phyloP scores from a whole-genome alignment of 1,140 invertebrate species.

The Atta cephalotes region DNA sequence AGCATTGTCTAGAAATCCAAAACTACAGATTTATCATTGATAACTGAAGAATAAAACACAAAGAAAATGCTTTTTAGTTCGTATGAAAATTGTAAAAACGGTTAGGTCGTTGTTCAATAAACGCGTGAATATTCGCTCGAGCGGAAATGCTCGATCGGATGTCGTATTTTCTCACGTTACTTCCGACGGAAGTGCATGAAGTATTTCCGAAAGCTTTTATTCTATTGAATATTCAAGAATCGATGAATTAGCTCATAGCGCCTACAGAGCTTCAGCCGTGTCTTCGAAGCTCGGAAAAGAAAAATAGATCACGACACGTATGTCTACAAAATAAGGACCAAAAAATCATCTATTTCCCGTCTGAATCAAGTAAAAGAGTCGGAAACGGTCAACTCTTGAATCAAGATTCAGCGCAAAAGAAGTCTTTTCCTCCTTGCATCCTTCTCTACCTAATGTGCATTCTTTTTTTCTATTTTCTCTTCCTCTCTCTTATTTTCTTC shows the following conservation, averaged over 20 bases:
- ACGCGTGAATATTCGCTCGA: slow-evolving; percentile 25
- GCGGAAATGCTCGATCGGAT: slow-evolving; percentile 5
- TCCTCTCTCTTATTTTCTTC: not conserved
- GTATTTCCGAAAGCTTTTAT: slow-evolving; percentile 54
- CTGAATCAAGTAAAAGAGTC: slow-evolving; percentile 54
- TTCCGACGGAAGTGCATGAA: slow-evolving; percentile 30
- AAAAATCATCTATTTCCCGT: slow-evolving; percentile 67
- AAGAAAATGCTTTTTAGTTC: not conserved
- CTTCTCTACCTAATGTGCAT: not conserved
- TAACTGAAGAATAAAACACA: not conserved
- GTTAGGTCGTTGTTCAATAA: slow-evolving; percentile 23
- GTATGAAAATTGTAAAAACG: not conserved
- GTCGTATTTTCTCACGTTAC: slow-evolving; percentile 40
- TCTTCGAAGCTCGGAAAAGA: slow-evolving; percentile 21
- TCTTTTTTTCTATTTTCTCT: not conserved
- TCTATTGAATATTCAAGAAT: slow-evolving; percentile 58
- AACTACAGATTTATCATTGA: not conserved
- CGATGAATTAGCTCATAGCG: not conserved
- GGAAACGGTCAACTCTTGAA: slow-evolving; percentile 69
- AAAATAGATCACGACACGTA: not conserved
- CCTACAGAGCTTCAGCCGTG: not conserved
- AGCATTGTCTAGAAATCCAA: not conserved
- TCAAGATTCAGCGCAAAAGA: slow-evolving; percentile 70
- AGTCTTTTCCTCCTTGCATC: not conserved
- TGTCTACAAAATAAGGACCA: slow-evolving; percentile 50